Evolutionary conservation across 1,140 invertebrate species (phyloP).

Genomic region (Drosophila orena): DNA sequence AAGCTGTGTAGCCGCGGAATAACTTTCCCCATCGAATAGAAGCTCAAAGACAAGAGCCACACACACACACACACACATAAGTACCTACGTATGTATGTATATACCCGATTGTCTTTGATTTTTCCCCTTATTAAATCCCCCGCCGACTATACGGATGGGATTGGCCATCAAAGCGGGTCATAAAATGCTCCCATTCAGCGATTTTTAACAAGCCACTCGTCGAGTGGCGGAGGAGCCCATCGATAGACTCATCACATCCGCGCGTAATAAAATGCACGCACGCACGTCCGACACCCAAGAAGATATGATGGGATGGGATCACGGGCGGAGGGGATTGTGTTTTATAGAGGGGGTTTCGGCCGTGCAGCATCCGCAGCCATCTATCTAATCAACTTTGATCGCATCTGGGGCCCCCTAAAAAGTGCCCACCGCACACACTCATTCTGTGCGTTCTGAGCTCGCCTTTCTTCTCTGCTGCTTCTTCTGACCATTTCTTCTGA

Average conservation of each 20-base stretch:
- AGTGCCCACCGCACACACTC: slow-evolving; percentile 18
- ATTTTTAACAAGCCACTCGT: slow-evolving; percentile 50
- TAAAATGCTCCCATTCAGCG: slow-evolving; percentile 50
- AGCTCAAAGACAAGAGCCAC: neutral
- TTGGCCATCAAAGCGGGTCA: slow-evolving; percentile 40
- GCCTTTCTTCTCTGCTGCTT: slow-evolving; percentile 1
- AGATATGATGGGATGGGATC: neutral
- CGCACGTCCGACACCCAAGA: slow-evolving; percentile 66
- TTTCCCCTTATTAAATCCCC: slow-evolving; percentile 38
- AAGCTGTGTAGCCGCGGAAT: neutral
- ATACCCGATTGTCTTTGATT: slow-evolving; percentile 20
- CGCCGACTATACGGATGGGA: slow-evolving; percentile 9
- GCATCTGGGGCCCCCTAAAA: slow-evolving; percentile 52
- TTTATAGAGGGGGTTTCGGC: slow-evolving; percentile 1
- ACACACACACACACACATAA: too few relatives aligned
- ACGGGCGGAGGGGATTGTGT: neutral
- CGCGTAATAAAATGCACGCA: slow-evolving; percentile 79
- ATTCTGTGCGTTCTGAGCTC: slow-evolving; percentile 6
- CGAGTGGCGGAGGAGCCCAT: slow-evolving; percentile 32
- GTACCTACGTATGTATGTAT: neutral
- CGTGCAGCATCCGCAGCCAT: slow-evolving; percentile 66
- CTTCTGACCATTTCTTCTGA: neutral
- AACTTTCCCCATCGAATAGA: neutral
- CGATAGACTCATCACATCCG: slow-evolving; percentile 65
- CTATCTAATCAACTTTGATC: slow-evolving; percentile 74